A percentile compares a stretch with the other conserved stretches of the same genome.
Evolutionary conservation across 2,888 invertebrate species (phyloP).

Genomic region (Idaea straminata): DNA sequence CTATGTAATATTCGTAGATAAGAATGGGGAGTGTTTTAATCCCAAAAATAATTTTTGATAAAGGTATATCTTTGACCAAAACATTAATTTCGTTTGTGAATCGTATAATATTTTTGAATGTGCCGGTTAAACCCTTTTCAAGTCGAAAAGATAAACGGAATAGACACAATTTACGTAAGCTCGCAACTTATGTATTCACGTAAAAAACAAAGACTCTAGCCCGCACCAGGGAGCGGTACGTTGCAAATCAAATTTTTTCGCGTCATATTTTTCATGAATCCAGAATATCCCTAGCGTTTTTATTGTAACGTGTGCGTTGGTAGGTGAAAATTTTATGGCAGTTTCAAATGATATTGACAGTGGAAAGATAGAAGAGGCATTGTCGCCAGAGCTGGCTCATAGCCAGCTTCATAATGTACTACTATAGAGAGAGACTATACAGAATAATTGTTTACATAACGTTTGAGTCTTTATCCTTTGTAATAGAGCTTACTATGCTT

Average conservation of each 20-base stretch:
- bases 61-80: neutral
- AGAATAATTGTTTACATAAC: neutral
- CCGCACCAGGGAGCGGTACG: constrained; percentile 3
- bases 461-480: constrained; percentile 25
- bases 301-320: constrained; percentile 28
- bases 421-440: neutral
- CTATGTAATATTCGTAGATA: neutral
- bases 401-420: constrained; percentile 40
- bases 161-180: neutral
- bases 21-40: neutral
- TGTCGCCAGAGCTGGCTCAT: constrained; percentile 51
- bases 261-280: constrained; percentile 23
- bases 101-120: neutral
- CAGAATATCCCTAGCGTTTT: constrained; percentile 25
- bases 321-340: constrained; percentile 36
- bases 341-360: constrained; percentile 52
- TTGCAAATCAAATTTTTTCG: constrained; percentile 17
- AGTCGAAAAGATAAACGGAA: neutral
- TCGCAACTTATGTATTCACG: neutral
- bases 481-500: constrained; percentile 19
- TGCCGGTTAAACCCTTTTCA: constrained; percentile 1
- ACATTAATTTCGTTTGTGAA: neutral
- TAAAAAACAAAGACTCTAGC: constrained; percentile 1
- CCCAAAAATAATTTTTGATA: neutral
- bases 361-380: constrained; percentile 47